Conservation (phyloP, 2,113 vertebrate species). For the Hippocampus mohnikei region DNA sequence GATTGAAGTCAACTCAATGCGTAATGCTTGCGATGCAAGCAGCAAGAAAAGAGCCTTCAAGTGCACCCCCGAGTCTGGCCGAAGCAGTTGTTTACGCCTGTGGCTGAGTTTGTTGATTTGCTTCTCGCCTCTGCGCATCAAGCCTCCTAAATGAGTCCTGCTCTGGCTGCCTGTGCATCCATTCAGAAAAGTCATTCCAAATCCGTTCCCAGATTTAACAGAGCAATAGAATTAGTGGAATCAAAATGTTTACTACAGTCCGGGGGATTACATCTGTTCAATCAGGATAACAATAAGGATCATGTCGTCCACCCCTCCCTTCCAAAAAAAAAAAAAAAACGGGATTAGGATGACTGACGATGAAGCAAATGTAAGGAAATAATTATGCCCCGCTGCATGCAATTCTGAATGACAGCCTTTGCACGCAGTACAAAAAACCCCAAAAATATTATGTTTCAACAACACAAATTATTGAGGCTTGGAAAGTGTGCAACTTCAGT, state of each 20-base stretch:
- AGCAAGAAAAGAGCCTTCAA: not conserved
- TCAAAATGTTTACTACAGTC: constrained; percentile 35
- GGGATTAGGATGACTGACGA: constrained; percentile 36
- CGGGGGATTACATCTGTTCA: constrained; percentile 40
- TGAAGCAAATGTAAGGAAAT: constrained; percentile 27
- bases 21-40: not conserved
- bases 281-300: constrained; percentile 1
- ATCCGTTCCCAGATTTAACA: constrained; percentile 22
- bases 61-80: constrained; percentile 12
- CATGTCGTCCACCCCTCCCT: constrained; percentile 12
- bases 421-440: too few species aligned
- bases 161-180: constrained; percentile 37
- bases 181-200: constrained; percentile 45
- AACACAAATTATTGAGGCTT: too few species aligned
- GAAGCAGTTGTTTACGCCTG: constrained; percentile 53
- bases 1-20: not conserved
- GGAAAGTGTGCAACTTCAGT: too few species aligned
- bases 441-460: too few species aligned
- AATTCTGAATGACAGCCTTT: constrained; percentile 12
- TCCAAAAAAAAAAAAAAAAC: constrained; percentile 7
- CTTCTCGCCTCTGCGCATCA: constrained; percentile 30
- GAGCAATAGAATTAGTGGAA: constrained; percentile 41
- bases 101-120: constrained; percentile 36
- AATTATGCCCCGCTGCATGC: constrained; percentile 18
- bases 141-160: constrained; percentile 38